Evolutionary conservation across 1,140 invertebrate genomes (phyloP).

Genomic region (Drosophila kepulauana): DNA sequence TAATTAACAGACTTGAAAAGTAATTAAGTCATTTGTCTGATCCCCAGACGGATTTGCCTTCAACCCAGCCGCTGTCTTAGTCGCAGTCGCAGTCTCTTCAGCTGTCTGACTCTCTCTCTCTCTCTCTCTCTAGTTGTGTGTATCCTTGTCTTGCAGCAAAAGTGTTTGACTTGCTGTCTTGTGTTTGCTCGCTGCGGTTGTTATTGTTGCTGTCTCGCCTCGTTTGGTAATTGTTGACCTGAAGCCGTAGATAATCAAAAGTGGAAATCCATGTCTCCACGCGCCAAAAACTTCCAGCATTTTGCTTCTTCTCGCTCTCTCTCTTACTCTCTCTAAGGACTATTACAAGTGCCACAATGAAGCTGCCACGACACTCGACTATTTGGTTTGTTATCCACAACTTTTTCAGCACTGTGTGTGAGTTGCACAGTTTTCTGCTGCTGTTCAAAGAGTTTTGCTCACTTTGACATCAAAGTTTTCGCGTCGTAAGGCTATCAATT

Average conservation of each 20-base stretch:
- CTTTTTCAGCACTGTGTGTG: conserved; percentile 16
- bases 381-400: conserved; percentile 24
- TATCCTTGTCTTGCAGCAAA: conserved; percentile 26
- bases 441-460: conserved; percentile 16
- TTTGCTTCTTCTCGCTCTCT: background rate
- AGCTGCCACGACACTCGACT: conserved; percentile 20
- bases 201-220: conserved; percentile 28
- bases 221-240: conserved; percentile 56
- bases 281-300: conserved; percentile 28
- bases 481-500: conserved; percentile 68
- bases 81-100: background rate
- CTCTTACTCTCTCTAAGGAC: background rate
- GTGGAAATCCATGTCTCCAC: conserved; percentile 55
- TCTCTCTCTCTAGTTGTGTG: conserved; percentile 12
- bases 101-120: background rate
- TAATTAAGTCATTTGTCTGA: conserved; percentile 82
- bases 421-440: background rate
- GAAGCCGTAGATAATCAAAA: conserved; percentile 59
- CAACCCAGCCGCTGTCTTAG: background rate
- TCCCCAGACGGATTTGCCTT: conserved; percentile 64
- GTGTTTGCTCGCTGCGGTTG: conserved; percentile 12
- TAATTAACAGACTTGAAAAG: conserved; percentile 82
- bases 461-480: conserved; percentile 66
- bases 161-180: conserved; percentile 52
- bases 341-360: conserved; percentile 25